Conservation (phyloP, 2,797 vertebrate species). For the Chelon auratus region DNA sequence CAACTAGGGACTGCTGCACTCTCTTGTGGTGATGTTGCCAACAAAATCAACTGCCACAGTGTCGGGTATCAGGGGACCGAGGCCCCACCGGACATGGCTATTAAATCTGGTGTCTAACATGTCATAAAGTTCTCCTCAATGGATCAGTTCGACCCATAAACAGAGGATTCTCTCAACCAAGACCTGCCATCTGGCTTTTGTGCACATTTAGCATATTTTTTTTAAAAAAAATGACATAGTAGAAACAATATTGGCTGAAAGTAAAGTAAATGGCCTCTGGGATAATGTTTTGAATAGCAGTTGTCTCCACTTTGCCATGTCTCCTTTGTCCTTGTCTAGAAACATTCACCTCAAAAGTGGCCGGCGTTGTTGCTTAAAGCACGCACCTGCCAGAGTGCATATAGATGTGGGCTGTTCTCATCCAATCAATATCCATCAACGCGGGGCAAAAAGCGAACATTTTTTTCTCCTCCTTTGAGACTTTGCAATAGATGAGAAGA, state of each 20-base stretch:
- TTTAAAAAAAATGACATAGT: conserved; percentile 40
- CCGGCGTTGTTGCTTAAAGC: conserved; percentile 48
- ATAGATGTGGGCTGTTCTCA: conserved; percentile 61
- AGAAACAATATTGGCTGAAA: conserved; percentile 59
- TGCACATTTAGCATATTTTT: conserved; percentile 50
- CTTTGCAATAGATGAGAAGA: conserved; percentile 54
- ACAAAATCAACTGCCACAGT: conserved; percentile 44
- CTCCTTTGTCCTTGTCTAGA: conserved; percentile 67
- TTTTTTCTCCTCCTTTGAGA: conserved; percentile 55
- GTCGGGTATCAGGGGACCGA: conserved; percentile 56
- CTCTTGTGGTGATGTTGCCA: conserved; percentile 26
- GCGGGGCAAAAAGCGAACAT: conserved; percentile 59
- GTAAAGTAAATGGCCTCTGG: conserved; percentile 56
- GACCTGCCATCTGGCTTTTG: conserved; percentile 65
- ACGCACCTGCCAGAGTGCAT: conserved; percentile 64
- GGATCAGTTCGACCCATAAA: conserved; percentile 61
- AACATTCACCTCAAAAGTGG: conserved; percentile 60
- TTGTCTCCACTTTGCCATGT: conserved; percentile 41
- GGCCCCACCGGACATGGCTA: conserved; percentile 51
- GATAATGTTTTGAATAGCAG: conserved; percentile 53
- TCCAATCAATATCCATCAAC: conserved; percentile 77
- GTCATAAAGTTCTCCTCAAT: conserved; percentile 66
- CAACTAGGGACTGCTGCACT: conserved; percentile 29
- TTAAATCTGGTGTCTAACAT: conserved; percentile 72
- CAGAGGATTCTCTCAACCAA: conserved; percentile 63